Percentiles rank a stretch among this genome's conserved stretches.
Conservation (phyloP, 2,797 vertebrate species). For the Rallus crepitans region DNA sequence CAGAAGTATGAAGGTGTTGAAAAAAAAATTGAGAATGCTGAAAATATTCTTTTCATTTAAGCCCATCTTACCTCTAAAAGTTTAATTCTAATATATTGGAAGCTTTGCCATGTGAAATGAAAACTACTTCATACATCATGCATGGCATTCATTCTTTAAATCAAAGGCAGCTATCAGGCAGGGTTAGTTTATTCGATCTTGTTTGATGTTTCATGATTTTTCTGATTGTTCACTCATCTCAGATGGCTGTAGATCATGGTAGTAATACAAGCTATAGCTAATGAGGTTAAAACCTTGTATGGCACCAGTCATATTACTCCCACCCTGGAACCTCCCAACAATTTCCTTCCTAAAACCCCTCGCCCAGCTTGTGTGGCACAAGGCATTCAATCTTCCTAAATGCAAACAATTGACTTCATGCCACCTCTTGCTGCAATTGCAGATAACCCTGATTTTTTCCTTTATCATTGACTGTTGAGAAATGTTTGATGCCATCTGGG, state of each 20-base stretch:
- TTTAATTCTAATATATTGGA: conserved; percentile 56
- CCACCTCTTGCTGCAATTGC: not conserved
- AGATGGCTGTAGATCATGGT: not conserved
- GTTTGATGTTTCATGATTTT: not conserved
- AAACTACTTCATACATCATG: conserved; percentile 29
- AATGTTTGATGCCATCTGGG: conserved; percentile 6
- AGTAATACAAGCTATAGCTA: not conserved
- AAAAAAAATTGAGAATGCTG: not conserved
- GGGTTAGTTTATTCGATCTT: conserved; percentile 40
- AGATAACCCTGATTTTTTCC: not conserved
- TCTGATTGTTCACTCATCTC: not conserved
- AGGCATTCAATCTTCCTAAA: conserved; percentile 15
- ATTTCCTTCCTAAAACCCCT: not conserved
- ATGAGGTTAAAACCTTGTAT: not conserved
- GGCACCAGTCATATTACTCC: not conserved
- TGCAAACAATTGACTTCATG: not conserved
- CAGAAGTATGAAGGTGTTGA: not conserved
- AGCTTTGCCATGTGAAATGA: conserved; percentile 30
- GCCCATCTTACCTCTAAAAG: conserved; percentile 14
- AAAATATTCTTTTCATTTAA: conserved; percentile 24
- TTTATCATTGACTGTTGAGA: not conserved
- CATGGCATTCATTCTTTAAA: conserved; percentile 19
- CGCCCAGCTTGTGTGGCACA: not conserved
- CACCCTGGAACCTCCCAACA: not conserved
- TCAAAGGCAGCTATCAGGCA: conserved; percentile 13